A percentile compares a stretch with the other conserved stretches of the same genome.
Conservation (phyloP, 2,888 invertebrate genomes). For the Plebejus anna region DNA sequence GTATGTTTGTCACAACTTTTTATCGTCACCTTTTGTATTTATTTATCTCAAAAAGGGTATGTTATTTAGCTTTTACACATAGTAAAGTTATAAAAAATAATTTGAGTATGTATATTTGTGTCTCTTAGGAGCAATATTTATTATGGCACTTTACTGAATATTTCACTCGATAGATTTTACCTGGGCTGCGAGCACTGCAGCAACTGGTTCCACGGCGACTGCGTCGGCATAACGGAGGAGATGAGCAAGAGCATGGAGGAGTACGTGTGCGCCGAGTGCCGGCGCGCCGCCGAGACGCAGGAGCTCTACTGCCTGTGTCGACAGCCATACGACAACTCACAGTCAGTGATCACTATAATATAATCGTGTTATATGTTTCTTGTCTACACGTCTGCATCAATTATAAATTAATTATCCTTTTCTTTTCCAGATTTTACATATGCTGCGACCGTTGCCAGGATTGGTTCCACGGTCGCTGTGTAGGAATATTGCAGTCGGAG, state of each 20-base stretch:
- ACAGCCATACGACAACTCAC: conserved; percentile 98
- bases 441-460: conserved; percentile 99
- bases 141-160: not conserved
- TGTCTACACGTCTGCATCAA: not conserved
- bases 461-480: conserved; percentile 99
- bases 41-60: not conserved
- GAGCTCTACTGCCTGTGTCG: conserved; percentile 97
- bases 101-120: not conserved
- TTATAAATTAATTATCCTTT: not conserved
- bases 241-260: conserved; percentile 94
- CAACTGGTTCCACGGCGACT: conserved; percentile 99
- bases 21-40: not conserved
- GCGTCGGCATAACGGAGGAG: conserved; percentile 95
- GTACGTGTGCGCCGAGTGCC: conserved; percentile 93
- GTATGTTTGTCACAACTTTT: conserved; percentile 58
- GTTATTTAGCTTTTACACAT: too few species aligned
- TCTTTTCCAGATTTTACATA: conserved; percentile 92
- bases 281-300: conserved; percentile 91
- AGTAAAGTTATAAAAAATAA: too few species aligned
- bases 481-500: conserved; percentile 95
- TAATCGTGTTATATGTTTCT: not conserved
- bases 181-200: conserved; percentile 98
- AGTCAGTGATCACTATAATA: conserved; percentile 81
- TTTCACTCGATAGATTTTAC: conserved; percentile 85
- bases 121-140: not conserved